phyloP scores from a whole-genome alignment of 2,888 invertebrate genomes.

The Ormyrus nitidulus region DNA sequence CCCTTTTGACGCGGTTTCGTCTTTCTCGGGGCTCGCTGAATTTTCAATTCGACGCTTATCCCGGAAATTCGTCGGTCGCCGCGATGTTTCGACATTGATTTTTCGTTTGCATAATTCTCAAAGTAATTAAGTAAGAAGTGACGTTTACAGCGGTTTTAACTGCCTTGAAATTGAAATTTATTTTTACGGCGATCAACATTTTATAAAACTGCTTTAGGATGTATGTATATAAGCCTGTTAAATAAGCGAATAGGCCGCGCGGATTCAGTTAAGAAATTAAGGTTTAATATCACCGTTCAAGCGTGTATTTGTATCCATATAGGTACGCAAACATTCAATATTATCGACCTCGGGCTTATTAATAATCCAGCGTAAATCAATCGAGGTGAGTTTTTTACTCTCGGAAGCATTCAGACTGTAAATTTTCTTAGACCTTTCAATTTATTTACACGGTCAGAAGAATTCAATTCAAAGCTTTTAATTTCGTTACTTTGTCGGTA shows the following conservation, averaged over 20 bases:
- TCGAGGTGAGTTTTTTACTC: conserved; percentile 52
- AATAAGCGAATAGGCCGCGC: background rate
- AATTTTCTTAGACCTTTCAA: conserved; percentile 48
- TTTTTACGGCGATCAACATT: too few relatives aligned
- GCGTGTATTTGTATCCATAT: conserved; percentile 27
- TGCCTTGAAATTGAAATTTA: too few relatives aligned
- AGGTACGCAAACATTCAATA: conserved; percentile 23
- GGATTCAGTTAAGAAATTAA: conserved; percentile 33
- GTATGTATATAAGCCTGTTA: background rate
- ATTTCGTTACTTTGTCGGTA: conserved; percentile 8
- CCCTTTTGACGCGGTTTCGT: too few relatives aligned
- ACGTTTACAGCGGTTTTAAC: too few relatives aligned
- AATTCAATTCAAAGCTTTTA: conserved; percentile 23
- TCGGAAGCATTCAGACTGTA: conserved; percentile 45
- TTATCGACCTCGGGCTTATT: conserved; percentile 55
- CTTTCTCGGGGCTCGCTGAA: background rate
- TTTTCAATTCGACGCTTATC: background rate
- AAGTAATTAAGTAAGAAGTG: too few relatives aligned
- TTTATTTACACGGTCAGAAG: conserved; percentile 24
- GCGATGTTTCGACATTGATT: too few relatives aligned
- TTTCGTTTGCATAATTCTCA: too few relatives aligned
- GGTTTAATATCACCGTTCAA: conserved; percentile 33
- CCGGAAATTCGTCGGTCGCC: too few relatives aligned
- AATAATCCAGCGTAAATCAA: conserved; percentile 57
- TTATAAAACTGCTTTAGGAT: too few relatives aligned